Percentiles rank a stretch among this genome's conserved stretches.
phyloP scores from a whole-genome alignment of 2,888 invertebrate species.

The Phrixothrix hirtus region DNA sequence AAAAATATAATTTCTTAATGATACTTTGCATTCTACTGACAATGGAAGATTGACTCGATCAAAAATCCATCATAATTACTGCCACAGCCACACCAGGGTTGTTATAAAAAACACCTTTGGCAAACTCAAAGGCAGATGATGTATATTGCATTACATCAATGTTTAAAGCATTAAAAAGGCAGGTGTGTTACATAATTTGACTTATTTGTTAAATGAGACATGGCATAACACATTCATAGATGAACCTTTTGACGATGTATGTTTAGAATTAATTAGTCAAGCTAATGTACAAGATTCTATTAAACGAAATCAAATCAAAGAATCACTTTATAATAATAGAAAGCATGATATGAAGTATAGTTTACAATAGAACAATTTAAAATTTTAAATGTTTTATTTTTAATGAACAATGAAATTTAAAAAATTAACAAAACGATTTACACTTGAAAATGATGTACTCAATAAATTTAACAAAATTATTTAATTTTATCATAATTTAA shows the following conservation, averaged over 20 bases:
- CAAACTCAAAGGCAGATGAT: too few species aligned
- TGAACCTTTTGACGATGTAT: background rate
- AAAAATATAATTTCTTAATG: background rate
- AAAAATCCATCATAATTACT: background rate
- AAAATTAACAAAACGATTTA: too few species aligned
- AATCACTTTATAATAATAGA: too few species aligned
- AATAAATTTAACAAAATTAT: too few species aligned
- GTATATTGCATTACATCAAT: slow-evolving; percentile 3
- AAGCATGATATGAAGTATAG: too few species aligned
- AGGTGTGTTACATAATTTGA: slow-evolving; percentile 3
- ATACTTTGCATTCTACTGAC: background rate
- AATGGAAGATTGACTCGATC: slow-evolving; percentile 1
- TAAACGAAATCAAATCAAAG: slow-evolving; percentile 1
- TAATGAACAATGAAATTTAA: too few species aligned
- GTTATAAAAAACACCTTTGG: too few species aligned
- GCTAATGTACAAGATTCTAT: background rate
- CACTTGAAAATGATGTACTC: too few species aligned
- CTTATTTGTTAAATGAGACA: slow-evolving; percentile 2
- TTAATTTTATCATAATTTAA: too few species aligned
- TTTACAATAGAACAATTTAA: too few species aligned
- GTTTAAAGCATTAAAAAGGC: slow-evolving; percentile 1
- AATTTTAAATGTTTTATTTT: too few species aligned
- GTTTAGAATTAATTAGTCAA: background rate
- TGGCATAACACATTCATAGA: slow-evolving; percentile 2
- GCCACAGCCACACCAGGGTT: too few species aligned